phyloP scores from a whole-genome alignment of 2,797 vertebrate species.

The Tarsius wallacei region DNA sequence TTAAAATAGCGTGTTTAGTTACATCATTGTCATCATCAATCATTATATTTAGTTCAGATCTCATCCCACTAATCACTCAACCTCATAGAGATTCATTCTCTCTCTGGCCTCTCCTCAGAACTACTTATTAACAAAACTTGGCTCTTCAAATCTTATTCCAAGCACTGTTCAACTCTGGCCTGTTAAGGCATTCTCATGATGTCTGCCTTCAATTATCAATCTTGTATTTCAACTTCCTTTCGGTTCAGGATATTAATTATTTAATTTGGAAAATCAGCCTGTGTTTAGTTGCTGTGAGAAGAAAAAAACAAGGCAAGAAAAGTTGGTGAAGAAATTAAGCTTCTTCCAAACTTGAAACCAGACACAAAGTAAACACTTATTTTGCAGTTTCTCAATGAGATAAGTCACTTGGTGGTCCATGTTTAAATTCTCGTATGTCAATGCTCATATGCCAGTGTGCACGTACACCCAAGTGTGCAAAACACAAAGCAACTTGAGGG shows the following conservation, averaged over 20 bases:
- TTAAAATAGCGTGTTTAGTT: slow-evolving; percentile 21
- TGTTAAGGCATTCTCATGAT: background rate
- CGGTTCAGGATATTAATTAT: background rate
- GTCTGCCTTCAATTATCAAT: background rate
- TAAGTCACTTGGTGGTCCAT: background rate
- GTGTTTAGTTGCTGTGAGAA: background rate
- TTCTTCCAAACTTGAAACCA: slow-evolving; percentile 8
- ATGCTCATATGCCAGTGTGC: background rate
- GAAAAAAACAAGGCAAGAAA: slow-evolving; percentile 23
- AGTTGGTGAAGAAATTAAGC: background rate
- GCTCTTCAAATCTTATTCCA: background rate
- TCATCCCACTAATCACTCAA: background rate
- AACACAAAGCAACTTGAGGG: background rate
- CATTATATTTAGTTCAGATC: slow-evolving; percentile 1
- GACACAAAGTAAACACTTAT: background rate
- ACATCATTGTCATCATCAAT: background rate
- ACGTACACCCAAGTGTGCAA: background rate
- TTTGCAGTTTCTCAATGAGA: background rate
- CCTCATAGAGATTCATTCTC: background rate
- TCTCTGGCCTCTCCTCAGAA: background rate
- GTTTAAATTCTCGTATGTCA: background rate
- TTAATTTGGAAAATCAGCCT: slow-evolving; percentile 1
- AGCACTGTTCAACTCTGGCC: background rate
- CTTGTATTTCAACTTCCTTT: background rate
- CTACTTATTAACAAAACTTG: background rate